Percentiles rank a stretch among this genome's conserved stretches.
Conservation (phyloP, 35 echinoderm and acorn worm genomes). For the Diadema setosum region DNA sequence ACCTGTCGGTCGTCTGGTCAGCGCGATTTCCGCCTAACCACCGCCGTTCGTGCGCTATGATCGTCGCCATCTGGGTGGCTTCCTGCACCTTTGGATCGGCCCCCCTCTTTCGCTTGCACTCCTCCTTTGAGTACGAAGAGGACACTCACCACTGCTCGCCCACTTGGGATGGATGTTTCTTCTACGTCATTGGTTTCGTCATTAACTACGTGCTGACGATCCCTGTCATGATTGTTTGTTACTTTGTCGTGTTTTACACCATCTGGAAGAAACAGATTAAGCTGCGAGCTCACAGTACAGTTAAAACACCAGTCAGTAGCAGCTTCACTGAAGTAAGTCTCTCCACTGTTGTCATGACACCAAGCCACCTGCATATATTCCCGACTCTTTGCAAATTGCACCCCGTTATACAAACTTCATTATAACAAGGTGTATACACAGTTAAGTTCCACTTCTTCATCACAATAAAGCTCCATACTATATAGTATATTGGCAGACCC, state of each 20-base stretch:
- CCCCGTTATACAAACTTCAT: too few relatives aligned
- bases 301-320: too few relatives aligned
- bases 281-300: not conserved
- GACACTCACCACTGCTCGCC: not conserved
- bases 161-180: not conserved
- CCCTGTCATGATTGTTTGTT: not conserved
- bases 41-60: not conserved
- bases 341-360: not conserved
- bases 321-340: not conserved
- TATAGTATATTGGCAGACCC: too few relatives aligned
- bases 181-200: not conserved
- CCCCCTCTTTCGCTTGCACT: not conserved
- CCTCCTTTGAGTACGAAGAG: not conserved
- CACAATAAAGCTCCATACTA: too few relatives aligned
- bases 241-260: not conserved
- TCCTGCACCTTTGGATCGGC: not conserved
- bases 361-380: not conserved
- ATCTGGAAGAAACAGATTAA: not conserved
- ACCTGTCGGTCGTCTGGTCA: conserved; percentile 5
- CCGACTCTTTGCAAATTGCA: not conserved
- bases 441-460: too few relatives aligned
- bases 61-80: not conserved
- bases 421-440: too few relatives aligned
- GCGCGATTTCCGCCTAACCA: not conserved
- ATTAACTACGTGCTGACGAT: not conserved